These are phyloP conservation scores for Pteruthius melanotis DNA, from an alignment of 2,113 vertebrate genomes.

Conservation along the genomic window DNA sequence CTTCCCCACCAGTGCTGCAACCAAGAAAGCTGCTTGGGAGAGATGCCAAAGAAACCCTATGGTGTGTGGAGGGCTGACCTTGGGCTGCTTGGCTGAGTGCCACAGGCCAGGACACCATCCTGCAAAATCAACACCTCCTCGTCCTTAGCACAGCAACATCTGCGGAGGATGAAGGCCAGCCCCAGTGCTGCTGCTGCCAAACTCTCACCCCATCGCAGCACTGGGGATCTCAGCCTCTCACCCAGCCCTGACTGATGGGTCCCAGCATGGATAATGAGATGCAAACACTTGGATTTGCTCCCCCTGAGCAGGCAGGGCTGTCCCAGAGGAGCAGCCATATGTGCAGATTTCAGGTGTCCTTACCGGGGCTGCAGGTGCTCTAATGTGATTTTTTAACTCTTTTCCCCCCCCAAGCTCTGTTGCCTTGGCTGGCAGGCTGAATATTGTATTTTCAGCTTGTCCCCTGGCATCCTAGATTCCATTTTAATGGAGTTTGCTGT, in stretches of 20 bases:
- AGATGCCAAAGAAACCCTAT: not conserved
- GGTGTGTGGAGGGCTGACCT: not conserved
- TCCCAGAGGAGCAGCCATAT: conserved; percentile 19
- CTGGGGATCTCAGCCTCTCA: not conserved
- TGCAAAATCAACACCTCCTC: conserved; percentile 20
- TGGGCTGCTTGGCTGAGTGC: conserved; percentile 29
- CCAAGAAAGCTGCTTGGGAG: not conserved
- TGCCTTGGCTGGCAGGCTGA: not conserved
- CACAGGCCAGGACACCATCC: not conserved
- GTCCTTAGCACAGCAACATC: conserved; percentile 2
- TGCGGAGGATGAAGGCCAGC: not conserved
- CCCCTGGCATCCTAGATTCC: not conserved
- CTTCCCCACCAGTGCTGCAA: not conserved
- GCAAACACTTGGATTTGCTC: not conserved
- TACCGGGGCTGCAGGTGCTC: not conserved
- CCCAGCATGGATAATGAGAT: conserved; percentile 11
- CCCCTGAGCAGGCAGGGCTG: not conserved
- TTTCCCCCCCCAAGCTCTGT: not conserved
- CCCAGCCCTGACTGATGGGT: not conserved
- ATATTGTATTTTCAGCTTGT: not conserved
- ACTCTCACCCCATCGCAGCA: not conserved
- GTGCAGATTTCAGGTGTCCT: conserved; percentile 52
- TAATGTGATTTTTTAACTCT: not conserved
- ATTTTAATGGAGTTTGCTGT: conserved; percentile 7
- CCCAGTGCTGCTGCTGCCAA: conserved; percentile 31